These are phyloP conservation scores for Neodon shergylaensis DNA, from an alignment of 2,113 vertebrate species.

Conservation along the genomic window DNA sequence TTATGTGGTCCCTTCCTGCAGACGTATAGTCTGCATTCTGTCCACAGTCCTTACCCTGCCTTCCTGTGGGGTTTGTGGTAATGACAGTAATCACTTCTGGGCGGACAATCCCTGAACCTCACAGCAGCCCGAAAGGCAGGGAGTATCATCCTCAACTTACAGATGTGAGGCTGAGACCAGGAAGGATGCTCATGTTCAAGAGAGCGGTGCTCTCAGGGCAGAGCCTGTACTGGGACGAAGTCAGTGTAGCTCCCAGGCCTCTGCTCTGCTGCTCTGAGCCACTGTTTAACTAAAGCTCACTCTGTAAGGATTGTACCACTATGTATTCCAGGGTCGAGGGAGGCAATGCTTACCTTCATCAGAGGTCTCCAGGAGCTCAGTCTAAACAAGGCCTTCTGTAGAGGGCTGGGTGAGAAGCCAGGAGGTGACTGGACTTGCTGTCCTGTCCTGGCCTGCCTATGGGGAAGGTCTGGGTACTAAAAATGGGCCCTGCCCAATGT, in stretches of 20 bases:
- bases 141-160: background rate
- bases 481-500: background rate
- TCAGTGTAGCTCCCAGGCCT: background rate
- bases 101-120: background rate
- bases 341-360: background rate
- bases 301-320: background rate
- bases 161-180: background rate
- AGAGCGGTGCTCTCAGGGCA: background rate
- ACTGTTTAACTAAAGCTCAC: background rate
- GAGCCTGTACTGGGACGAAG: no score
- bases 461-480: background rate
- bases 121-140: background rate
- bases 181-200: fast-evolving
- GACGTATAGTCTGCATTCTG: background rate
- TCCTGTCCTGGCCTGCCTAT: background rate
- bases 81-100: background rate
- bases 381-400: background rate
- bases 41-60: background rate
- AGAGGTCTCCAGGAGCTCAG: background rate
- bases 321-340: no score
- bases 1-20: background rate
- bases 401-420: background rate
- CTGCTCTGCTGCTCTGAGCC: background rate
- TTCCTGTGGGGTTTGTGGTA: background rate
- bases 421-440: background rate